A percentile compares a stretch with the other conserved stretches of the same genome.
Conservation (phyloP, 1,140 invertebrate genomes). For the Drosophila gunungcola region DNA sequence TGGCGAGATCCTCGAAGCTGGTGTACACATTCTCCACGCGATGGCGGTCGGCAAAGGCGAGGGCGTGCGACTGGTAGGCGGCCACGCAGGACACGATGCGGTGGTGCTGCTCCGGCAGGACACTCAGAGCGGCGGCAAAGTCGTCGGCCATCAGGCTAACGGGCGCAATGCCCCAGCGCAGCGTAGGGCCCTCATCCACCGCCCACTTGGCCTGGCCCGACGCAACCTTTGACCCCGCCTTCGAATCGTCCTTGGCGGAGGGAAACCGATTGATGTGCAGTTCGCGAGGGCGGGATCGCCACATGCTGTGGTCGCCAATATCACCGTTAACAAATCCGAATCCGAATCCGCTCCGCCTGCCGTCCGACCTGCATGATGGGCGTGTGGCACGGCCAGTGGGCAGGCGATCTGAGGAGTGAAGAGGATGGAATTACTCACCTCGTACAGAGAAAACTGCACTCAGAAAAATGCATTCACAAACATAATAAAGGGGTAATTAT, state of each 20-base stretch:
- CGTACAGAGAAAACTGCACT: conserved; percentile 49
- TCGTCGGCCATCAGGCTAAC: conserved; percentile 61
- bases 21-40: conserved; percentile 89
- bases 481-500: background rate
- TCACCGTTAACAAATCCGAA: conserved; percentile 1
- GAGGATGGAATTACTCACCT: conserved; percentile 23
- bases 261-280: conserved; percentile 44
- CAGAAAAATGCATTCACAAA: background rate
- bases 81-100: conserved; percentile 51
- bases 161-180: conserved; percentile 70
- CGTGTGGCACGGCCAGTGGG: conserved; percentile 1
- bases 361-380: background rate
- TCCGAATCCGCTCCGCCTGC: background rate
- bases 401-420: conserved; percentile 10
- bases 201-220: background rate
- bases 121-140: conserved; percentile 52
- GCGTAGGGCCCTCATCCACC: background rate
- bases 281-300: conserved; percentile 5
- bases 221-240: background rate
- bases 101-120: conserved; percentile 48
- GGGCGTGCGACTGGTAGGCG: conserved; percentile 39
- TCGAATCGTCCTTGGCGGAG: background rate
- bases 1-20: conserved; percentile 90
- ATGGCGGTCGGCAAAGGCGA: conserved; percentile 88
- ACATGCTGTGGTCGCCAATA: conserved; percentile 1